Percentiles rank a stretch among this genome's conserved stretches.
These are phyloP conservation scores for Heloderma charlesbogerti DNA, from an alignment of 2,113 vertebrate species.

Conservation along the genomic window DNA sequence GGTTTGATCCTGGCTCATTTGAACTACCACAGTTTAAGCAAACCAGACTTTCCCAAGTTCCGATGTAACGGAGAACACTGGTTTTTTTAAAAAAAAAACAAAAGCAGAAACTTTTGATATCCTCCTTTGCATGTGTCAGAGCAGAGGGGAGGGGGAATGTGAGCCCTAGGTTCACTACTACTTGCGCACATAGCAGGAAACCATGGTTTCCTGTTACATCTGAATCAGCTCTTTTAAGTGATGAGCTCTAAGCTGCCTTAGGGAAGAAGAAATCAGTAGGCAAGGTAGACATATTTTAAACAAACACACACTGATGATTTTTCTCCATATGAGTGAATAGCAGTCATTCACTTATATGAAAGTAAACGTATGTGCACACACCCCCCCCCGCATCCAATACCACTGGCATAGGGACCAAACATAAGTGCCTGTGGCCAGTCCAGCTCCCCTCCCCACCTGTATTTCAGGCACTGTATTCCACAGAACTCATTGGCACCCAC, in stretches of 20 bases:
- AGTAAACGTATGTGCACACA: too few relatives aligned
- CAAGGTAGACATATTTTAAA: not conserved
- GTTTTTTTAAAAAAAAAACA: too few relatives aligned
- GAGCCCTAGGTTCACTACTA: too few relatives aligned
- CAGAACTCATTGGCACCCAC: not conserved
- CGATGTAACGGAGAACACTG: too few relatives aligned
- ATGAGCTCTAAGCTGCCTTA: not conserved
- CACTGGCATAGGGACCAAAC: not conserved
- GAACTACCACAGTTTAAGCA: not conserved
- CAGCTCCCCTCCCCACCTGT: not conserved
- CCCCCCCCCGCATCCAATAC: not conserved
- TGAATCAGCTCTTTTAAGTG: not conserved
- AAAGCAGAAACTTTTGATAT: too few relatives aligned
- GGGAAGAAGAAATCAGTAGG: not conserved
- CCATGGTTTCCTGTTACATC: too few relatives aligned
- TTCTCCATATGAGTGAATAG: too few relatives aligned
- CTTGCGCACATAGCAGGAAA: too few relatives aligned
- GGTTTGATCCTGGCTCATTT: too few relatives aligned
- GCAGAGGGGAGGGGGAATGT: too few relatives aligned
- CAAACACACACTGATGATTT: not conserved
- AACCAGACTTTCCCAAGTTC: not conserved
- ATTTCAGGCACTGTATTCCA: not conserved
- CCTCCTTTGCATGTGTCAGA: too few relatives aligned
- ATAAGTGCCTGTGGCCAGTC: not conserved
- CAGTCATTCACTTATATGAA: too few relatives aligned